phyloP scores from a whole-genome alignment of 2,888 invertebrate genomes.

The Macroteleia sp. region DNA sequence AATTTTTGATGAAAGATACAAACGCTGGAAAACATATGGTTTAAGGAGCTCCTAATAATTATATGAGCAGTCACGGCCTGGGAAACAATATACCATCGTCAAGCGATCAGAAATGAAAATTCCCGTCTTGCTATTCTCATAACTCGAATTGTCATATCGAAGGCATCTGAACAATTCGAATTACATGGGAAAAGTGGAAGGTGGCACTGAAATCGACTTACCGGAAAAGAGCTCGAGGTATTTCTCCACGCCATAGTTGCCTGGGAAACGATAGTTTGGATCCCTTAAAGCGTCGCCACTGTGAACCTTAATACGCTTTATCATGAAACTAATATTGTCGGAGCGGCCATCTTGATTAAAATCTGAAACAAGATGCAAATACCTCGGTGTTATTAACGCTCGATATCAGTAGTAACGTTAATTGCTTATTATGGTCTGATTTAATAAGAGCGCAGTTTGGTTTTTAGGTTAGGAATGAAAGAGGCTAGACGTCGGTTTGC shows the following conservation, averaged over 20 bases:
- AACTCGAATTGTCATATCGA: conserved; percentile 53
- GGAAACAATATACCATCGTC: conserved; percentile 17
- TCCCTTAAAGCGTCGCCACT: conserved; percentile 93
- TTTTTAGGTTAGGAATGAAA: background rate
- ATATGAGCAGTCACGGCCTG: background rate
- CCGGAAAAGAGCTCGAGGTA: conserved; percentile 98
- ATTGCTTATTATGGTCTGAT: conserved; percentile 27
- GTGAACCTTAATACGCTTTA: conserved; percentile 97
- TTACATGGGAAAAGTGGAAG: conserved; percentile 51
- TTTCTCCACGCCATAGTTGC: conserved; percentile 99
- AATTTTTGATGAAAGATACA: no score
- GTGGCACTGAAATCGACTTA: conserved; percentile 82
- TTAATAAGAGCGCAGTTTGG: conserved; percentile 5
- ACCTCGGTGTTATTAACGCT: conserved; percentile 38
- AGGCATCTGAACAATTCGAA: conserved; percentile 67
- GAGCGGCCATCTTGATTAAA: conserved; percentile 96
- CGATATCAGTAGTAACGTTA: conserved; percentile 38
- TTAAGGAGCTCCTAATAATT: background rate
- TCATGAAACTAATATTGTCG: conserved; percentile 97
- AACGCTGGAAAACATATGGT: no score
- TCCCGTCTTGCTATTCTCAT: conserved; percentile 41
- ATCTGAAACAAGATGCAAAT: conserved; percentile 69
- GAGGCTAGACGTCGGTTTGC: background rate
- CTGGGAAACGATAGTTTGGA: conserved; percentile 94
- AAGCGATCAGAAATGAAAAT: conserved; percentile 57